These are phyloP conservation scores for Drosophila mojavensis DNA, from an alignment of 1,140 invertebrate genomes.

Conservation along the genomic window DNA sequence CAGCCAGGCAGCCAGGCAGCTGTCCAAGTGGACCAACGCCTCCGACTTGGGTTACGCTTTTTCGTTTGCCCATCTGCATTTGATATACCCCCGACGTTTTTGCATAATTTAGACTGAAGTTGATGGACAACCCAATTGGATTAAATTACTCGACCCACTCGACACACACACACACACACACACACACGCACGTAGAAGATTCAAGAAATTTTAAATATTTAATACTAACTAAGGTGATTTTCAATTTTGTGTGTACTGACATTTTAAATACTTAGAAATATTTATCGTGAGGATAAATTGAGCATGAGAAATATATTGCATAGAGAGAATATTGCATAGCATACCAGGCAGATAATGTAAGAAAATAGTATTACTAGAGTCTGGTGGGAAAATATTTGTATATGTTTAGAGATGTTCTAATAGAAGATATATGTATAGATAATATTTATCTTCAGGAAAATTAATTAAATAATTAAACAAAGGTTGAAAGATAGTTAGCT, in stretches of 20 bases:
- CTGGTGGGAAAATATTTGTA: too few species aligned
- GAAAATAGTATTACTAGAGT: too few species aligned
- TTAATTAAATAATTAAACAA: too few species aligned
- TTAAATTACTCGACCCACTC: slow-evolving; percentile 11
- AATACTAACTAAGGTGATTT: background rate
- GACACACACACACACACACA: background rate
- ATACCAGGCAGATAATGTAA: too few species aligned
- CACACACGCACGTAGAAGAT: too few species aligned
- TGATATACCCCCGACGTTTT: slow-evolving; percentile 15
- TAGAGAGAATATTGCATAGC: too few species aligned
- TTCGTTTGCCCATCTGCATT: slow-evolving; percentile 23
- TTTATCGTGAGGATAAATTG: background rate
- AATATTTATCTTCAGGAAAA: too few species aligned
- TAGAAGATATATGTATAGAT: too few species aligned
- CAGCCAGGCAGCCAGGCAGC: slow-evolving; percentile 14
- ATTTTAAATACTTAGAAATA: background rate
- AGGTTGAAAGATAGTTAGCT: too few species aligned
- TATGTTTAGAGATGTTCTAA: too few species aligned
- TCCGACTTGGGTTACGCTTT: slow-evolving; percentile 2
- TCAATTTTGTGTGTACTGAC: background rate
- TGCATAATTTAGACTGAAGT: slow-evolving; percentile 27
- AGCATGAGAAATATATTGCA: too few species aligned
- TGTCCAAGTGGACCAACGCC: slow-evolving; percentile 37
- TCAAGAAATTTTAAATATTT: too few species aligned
- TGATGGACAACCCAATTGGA: slow-evolving; percentile 17